Conservation (phyloP, 2,113 vertebrate genomes). For the Mirounga angustirostris region DNA sequence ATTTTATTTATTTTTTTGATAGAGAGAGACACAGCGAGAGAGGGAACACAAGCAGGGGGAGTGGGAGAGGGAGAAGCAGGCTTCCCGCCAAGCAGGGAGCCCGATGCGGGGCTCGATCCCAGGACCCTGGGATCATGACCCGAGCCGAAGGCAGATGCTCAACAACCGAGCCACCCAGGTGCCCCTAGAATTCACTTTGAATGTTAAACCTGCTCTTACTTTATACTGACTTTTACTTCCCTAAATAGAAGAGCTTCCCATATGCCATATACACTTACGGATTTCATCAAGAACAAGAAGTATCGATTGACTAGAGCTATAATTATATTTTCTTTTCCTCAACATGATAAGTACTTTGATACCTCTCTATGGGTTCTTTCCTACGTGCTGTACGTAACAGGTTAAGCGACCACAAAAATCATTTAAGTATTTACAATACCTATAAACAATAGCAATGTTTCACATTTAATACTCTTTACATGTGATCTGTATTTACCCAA, state of each 20-base stretch:
- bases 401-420: slow-evolving; percentile 24
- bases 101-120: no score
- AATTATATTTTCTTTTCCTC: slow-evolving; percentile 16
- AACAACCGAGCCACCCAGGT: no score
- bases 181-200: background rate
- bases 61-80: no score
- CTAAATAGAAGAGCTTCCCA: background rate
- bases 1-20: no score
- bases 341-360: background rate
- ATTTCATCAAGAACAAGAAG: slow-evolving; percentile 53
- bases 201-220: background rate
- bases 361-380: background rate
- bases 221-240: background rate
- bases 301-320: background rate
- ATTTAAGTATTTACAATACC: background rate
- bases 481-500: background rate
- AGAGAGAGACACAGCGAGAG: no score
- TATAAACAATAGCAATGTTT: slow-evolving; percentile 23
- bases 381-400: background rate
- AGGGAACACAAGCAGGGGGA: no score
- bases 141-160: no score
- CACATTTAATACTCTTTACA: background rate
- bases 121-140: no score
- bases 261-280: background rate
- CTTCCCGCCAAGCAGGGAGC: no score